These are phyloP conservation scores for Peromyscus nudipes DNA, from an alignment of 2,797 vertebrate species.

Conservation along the genomic window DNA sequence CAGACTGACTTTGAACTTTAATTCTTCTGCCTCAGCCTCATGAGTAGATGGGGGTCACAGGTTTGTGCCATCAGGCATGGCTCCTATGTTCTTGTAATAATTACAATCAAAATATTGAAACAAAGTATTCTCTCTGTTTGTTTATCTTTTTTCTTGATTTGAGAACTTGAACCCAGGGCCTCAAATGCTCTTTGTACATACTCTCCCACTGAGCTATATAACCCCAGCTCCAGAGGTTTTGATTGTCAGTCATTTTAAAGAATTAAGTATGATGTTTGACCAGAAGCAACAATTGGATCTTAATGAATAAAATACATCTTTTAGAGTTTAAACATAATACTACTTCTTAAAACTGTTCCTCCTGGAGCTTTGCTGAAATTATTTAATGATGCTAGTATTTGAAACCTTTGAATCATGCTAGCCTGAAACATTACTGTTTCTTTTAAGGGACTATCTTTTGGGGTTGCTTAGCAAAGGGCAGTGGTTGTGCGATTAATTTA, in stretches of 20 bases:
- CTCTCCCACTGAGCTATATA: neutral
- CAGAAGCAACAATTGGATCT: neutral
- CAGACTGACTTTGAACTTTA: neutral
- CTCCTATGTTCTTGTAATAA: neutral
- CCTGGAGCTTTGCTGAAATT: slow-evolving; percentile 59
- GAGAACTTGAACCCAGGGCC: neutral
- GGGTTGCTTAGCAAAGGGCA: slow-evolving; percentile 53
- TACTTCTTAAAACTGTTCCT: slow-evolving; percentile 37
- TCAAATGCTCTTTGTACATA: neutral
- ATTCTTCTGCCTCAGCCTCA: neutral
- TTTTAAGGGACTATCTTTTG: neutral
- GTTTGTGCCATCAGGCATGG: neutral
- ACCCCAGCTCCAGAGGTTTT: neutral
- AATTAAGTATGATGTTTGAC: slow-evolving; percentile 10
- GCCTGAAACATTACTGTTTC: slow-evolving; percentile 21
- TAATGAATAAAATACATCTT: neutral
- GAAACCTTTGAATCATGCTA: too few relatives aligned
- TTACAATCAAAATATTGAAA: slow-evolving; percentile 44
- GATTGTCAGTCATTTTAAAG: slow-evolving; percentile 50
- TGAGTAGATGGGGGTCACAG: neutral
- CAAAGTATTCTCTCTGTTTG: neutral
- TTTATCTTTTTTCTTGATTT: neutral
- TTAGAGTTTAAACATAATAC: slow-evolving; percentile 43
- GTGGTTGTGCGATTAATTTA: slow-evolving; percentile 56
- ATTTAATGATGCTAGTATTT: neutral